Conservation (phyloP, 2,113 vertebrate species). For the Barnardius zonarius region DNA sequence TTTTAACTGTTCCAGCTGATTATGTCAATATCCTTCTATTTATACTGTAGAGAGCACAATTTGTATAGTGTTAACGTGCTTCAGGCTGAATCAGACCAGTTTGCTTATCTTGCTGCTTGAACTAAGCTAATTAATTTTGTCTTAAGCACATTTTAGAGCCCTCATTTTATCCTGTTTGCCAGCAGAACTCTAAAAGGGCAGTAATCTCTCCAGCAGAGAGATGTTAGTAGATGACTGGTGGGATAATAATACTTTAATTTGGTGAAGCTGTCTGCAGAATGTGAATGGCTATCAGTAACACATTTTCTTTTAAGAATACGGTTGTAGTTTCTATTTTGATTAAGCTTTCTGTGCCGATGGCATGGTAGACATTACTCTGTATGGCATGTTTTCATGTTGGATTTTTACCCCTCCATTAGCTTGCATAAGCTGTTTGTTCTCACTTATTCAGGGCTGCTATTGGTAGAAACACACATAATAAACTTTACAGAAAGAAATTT, state of each 20-base stretch:
- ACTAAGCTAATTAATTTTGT: conserved; percentile 29
- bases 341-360: background rate
- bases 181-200: background rate
- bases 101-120: background rate
- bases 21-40: background rate
- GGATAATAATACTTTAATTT: background rate
- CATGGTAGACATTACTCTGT: background rate
- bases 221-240: background rate
- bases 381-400: background rate
- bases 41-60: background rate
- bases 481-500: background rate
- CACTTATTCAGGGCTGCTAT: background rate
- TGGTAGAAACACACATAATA: background rate
- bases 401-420: background rate
- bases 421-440: background rate
- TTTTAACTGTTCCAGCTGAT: background rate
- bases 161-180: background rate
- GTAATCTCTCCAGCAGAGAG: background rate
- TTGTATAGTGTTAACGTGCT: background rate
- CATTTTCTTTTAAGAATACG: background rate
- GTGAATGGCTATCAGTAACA: background rate
- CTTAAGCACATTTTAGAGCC: conserved; percentile 11
- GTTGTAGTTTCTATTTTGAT: background rate
- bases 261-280: background rate
- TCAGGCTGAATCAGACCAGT: background rate